phyloP scores from a whole-genome alignment of 2,888 invertebrate genomes.

The Apamea monoglypha region DNA sequence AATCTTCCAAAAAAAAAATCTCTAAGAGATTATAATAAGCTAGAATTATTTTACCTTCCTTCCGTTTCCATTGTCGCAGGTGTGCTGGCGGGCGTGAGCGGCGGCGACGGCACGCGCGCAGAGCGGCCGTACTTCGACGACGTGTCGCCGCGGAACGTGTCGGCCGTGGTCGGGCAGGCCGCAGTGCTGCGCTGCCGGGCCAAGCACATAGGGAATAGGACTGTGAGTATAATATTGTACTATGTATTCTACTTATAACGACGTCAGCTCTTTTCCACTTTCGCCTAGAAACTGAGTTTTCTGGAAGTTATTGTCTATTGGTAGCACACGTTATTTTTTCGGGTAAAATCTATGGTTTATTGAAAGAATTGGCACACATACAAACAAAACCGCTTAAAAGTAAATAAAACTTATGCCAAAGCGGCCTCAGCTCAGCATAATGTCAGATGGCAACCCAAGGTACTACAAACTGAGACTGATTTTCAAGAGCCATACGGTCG shows the following conservation, averaged over 20 bases:
- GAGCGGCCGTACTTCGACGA: conserved; percentile 96
- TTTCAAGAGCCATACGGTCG: neutral
- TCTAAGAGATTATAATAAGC: neutral
- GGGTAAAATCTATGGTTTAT: neutral
- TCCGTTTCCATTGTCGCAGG: conserved; percentile 69
- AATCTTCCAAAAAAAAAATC: neutral
- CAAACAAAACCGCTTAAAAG: neutral
- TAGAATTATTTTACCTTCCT: neutral
- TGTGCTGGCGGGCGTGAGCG: conserved; percentile 77
- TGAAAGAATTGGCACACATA: neutral
- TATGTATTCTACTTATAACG: neutral
- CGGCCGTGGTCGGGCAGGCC: conserved; percentile 95
- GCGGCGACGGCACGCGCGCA: conserved; percentile 81
- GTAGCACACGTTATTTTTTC: neutral
- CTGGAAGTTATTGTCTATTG: neutral
- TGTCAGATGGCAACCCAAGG: neutral
- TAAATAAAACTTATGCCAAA: neutral
- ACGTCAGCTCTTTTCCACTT: neutral
- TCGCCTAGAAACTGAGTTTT: neutral
- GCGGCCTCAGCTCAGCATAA: neutral
- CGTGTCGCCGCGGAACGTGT: conserved; percentile 95
- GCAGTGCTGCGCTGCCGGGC: conserved; percentile 95
- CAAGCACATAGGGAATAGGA: conserved; percentile 96
- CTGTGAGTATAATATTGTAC: conserved; percentile 90
- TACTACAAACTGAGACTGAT: neutral